phyloP scores from a whole-genome alignment of 2,113 vertebrate genomes.

The Reinhardtius hippoglossoides region DNA sequence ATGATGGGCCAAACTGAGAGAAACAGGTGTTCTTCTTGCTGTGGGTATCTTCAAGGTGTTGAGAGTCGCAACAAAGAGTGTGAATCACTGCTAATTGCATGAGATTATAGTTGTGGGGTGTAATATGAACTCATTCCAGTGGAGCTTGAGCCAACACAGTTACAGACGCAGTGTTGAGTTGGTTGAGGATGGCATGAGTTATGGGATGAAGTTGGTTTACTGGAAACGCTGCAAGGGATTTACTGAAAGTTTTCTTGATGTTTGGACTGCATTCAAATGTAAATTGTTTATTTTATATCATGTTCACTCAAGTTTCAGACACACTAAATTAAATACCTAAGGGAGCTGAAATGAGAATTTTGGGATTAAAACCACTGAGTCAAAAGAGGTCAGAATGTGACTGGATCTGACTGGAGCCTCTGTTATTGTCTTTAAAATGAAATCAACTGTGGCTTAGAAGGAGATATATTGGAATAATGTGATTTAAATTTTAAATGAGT shows the following conservation, averaged over 20 bases:
- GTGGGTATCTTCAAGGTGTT: slow-evolving; percentile 55
- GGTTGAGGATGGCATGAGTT: slow-evolving; percentile 27
- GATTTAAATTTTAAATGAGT: too few species aligned
- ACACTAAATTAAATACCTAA: slow-evolving; percentile 28
- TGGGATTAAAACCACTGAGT: slow-evolving; percentile 22
- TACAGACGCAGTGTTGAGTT: slow-evolving; percentile 2
- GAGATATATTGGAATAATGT: too few species aligned
- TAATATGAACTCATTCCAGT: slow-evolving; percentile 57
- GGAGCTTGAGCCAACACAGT: slow-evolving; percentile 9
- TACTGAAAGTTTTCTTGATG: slow-evolving; percentile 31
- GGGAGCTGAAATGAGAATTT: slow-evolving; percentile 17
- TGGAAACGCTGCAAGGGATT: slow-evolving; percentile 48
- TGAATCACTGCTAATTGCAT: slow-evolving; percentile 69
- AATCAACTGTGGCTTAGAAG: neutral
- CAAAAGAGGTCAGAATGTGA: slow-evolving; percentile 6
- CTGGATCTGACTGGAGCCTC: slow-evolving; percentile 8
- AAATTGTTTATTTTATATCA: slow-evolving; percentile 30
- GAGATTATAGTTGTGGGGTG: slow-evolving; percentile 61
- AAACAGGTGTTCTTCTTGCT: slow-evolving; percentile 78
- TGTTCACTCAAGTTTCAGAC: slow-evolving; percentile 25
- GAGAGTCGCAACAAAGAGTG: slow-evolving; percentile 55
- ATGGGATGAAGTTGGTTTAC: slow-evolving; percentile 40
- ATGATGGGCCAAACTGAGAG: slow-evolving; percentile 58
- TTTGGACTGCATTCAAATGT: slow-evolving; percentile 22
- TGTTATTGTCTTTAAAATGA: slow-evolving; percentile 17